These are phyloP conservation scores for Pangasius sanitwongsei DNA, from an alignment of 2,797 vertebrate genomes.

Conservation along the genomic window DNA sequence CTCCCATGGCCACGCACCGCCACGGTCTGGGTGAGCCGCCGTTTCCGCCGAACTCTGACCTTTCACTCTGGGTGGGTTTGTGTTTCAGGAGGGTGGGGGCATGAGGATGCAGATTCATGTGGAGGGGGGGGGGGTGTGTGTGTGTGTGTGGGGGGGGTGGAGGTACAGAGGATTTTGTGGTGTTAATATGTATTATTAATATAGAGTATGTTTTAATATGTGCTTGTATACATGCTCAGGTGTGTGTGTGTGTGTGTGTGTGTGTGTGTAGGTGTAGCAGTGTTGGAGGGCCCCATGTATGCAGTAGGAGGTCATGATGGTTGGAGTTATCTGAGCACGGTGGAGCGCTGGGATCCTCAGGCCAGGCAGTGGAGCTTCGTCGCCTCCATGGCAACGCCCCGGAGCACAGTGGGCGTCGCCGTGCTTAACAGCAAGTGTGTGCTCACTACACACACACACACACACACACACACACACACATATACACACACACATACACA, in stretches of 20 bases:
- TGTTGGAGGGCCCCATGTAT: constrained; percentile 96
- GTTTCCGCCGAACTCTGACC: neutral
- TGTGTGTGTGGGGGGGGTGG: neutral
- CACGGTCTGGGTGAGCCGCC: constrained; percentile 88
- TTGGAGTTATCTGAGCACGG: constrained; percentile 98
- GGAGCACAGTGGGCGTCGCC: constrained; percentile 96
- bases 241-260: constrained; percentile 18
- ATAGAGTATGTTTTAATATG: neutral
- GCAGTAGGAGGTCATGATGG: constrained; percentile 96
- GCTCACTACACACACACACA: constrained; percentile 8
- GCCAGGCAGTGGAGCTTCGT: constrained; percentile 98
- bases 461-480: neutral
- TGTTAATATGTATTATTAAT: neutral
- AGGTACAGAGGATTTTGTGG: neutral
- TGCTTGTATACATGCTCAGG: neutral
- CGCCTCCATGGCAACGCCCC: constrained; percentile 96
- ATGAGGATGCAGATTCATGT: too few species aligned
- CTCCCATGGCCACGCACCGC: constrained; percentile 96
- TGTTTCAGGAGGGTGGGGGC: neutral
- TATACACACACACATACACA: neutral
- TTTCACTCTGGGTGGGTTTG: neutral
- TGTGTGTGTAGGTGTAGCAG: constrained; percentile 84
- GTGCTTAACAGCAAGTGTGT: constrained; percentile 94
- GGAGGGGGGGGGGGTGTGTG: neutral
- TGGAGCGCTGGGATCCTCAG: constrained; percentile 95